Evolutionary conservation across 2,797 vertebrate genomes (phyloP).

Genomic region (Pangasius larnaudii): DNA sequence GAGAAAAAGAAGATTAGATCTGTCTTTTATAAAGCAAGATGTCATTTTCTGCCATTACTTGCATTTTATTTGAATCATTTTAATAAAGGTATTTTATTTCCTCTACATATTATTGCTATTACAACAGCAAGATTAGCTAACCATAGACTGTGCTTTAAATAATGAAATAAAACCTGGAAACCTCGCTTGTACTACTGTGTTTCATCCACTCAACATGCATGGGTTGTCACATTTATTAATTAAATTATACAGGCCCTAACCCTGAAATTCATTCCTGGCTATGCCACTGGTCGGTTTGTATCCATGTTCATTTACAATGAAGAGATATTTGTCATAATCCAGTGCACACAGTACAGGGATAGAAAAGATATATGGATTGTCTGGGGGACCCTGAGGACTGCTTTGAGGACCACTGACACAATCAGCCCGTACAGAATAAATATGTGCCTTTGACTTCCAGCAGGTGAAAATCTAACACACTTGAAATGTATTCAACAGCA

Average conservation of each 20-base stretch:
- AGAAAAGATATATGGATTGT: not conserved
- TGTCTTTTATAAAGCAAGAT: not conserved
- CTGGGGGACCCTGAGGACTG: not conserved
- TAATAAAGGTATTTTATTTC: not conserved
- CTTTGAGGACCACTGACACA: not conserved
- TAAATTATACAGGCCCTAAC: not conserved
- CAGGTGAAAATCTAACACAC: constrained; percentile 69
- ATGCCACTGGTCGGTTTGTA: not conserved
- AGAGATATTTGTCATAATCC: not conserved
- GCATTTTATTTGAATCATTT: not conserved
- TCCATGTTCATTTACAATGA: not conserved
- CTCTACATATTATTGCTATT: not conserved
- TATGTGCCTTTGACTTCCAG: not conserved
- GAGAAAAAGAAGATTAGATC: not conserved
- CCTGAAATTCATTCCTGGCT: not conserved
- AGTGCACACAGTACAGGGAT: not conserved
- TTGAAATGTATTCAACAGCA: constrained; percentile 70
- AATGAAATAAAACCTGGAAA: not conserved
- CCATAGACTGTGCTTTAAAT: not conserved
- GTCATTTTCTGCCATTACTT: not conserved
- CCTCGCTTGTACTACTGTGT: not conserved
- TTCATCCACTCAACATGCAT: not conserved
- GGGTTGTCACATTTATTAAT: not conserved
- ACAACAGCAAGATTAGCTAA: not conserved
- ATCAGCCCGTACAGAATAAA: not conserved